These are phyloP conservation scores for Lagodon rhomboides DNA, from an alignment of 2,797 vertebrate species.

Conservation along the genomic window DNA sequence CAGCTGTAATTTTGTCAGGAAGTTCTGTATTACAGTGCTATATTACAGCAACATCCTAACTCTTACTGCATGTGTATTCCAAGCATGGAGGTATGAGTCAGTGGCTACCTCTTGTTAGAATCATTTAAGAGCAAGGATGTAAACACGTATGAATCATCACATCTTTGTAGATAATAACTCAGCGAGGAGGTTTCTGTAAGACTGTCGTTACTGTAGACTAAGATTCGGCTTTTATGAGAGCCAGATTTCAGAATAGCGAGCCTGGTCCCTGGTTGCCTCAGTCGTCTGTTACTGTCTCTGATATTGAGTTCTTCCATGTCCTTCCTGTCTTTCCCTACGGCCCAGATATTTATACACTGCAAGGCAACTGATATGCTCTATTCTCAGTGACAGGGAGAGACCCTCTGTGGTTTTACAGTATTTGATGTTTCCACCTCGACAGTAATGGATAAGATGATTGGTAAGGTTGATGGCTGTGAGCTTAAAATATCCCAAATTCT, in stretches of 20 bases:
- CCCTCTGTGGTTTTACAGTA: constrained; percentile 22
- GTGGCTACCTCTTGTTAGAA: background rate
- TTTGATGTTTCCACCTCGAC: constrained; percentile 14
- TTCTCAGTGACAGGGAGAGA: constrained; percentile 34
- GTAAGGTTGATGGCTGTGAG: background rate
- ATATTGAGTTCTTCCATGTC: constrained; percentile 26
- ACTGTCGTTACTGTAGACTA: background rate
- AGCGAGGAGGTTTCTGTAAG: background rate
- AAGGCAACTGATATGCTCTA: constrained; percentile 34
- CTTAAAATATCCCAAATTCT: constrained; percentile 11
- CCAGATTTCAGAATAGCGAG: background rate
- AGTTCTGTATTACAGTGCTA: too few relatives aligned
- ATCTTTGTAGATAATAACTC: background rate
- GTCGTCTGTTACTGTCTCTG: constrained; percentile 5
- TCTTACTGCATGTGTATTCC: background rate
- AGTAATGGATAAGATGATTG: background rate
- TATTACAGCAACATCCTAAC: background rate
- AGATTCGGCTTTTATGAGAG: background rate
- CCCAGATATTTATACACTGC: constrained; percentile 40
- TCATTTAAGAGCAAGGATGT: background rate
- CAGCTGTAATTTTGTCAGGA: constrained; percentile 3
- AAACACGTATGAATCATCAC: background rate
- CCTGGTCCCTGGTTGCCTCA: constrained; percentile 11
- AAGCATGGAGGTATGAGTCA: background rate
- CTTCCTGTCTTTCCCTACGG: constrained; percentile 9